phyloP scores from a whole-genome alignment of 2,888 invertebrate species.

The Cephus pulcher region DNA sequence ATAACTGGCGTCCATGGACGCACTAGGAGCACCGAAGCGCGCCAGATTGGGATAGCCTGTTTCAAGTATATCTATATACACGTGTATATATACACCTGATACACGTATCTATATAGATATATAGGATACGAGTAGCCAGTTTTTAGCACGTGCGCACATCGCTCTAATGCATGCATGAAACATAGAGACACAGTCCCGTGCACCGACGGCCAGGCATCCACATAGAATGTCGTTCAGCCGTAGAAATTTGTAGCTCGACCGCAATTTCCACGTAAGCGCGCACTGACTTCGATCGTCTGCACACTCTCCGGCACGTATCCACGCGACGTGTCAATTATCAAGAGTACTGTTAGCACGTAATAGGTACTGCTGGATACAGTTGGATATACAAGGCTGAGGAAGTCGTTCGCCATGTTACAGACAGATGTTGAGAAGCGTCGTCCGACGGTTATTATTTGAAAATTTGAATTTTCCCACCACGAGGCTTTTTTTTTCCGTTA shows the following conservation, averaged over 20 bases:
- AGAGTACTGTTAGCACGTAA: not conserved
- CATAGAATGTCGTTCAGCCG: slow-evolving; percentile 33
- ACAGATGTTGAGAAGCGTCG: not conserved
- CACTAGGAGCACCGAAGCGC: not conserved
- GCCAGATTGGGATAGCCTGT: not conserved
- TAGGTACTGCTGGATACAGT: not conserved
- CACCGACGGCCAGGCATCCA: slow-evolving; percentile 14
- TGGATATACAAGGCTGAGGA: not conserved
- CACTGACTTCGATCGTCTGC: slow-evolving; percentile 36
- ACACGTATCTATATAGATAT: not conserved
- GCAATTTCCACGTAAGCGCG: slow-evolving; percentile 44
- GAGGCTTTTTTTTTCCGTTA: not conserved
- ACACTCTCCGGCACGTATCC: not conserved
- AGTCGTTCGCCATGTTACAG: not conserved
- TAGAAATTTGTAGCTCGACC: slow-evolving; percentile 36
- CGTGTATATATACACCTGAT: not conserved
- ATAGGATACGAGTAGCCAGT: not conserved
- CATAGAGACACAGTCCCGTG: slow-evolving; percentile 10
- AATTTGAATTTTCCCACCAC: not conserved
- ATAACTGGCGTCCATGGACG: not conserved
- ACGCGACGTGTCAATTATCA: not conserved
- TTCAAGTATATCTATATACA: not conserved
- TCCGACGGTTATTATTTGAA: not conserved
- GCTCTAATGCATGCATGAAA: slow-evolving; percentile 16
- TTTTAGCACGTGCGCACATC: slow-evolving; percentile 19